Conservation (phyloP, 2,888 invertebrate species). For the Apoda limacodes region DNA sequence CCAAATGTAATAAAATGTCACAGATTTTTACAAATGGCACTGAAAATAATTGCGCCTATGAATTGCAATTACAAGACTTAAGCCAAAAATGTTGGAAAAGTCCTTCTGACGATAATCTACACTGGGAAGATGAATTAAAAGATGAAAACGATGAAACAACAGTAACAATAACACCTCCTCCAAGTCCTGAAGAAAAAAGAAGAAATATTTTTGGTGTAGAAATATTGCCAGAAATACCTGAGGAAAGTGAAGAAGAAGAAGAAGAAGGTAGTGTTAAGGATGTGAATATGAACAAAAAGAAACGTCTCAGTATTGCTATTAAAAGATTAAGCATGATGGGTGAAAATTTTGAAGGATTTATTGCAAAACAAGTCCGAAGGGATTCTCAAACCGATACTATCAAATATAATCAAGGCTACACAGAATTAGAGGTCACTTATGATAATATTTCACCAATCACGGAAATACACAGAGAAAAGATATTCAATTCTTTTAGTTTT, state of each 20-base stretch:
- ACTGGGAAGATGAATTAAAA: slow-evolving; percentile 30
- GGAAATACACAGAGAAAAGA: slow-evolving; percentile 52
- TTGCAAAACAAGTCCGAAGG: slow-evolving; percentile 49
- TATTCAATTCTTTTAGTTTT: slow-evolving; percentile 56
- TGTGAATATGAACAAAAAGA: slow-evolving; percentile 31
- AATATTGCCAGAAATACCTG: slow-evolving; percentile 65
- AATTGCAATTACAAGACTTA: slow-evolving; percentile 51
- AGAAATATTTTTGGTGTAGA: slow-evolving; percentile 62
- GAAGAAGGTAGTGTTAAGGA: slow-evolving; percentile 29
- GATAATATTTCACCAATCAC: slow-evolving; percentile 54
- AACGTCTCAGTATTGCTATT: slow-evolving; percentile 51
- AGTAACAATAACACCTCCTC: slow-evolving; percentile 51
- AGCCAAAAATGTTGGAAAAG: slow-evolving; percentile 59
- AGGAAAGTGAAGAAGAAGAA: slow-evolving; percentile 53
- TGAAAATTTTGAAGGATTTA: slow-evolving; percentile 60
- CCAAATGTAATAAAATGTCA: slow-evolving; percentile 44
- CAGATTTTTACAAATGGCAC: slow-evolving; percentile 42
- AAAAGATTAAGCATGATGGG: slow-evolving; percentile 65
- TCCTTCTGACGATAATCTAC: slow-evolving; percentile 53
- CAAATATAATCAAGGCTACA: slow-evolving; percentile 37
- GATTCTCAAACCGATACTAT: slow-evolving; percentile 36
- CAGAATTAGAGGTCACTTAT: slow-evolving; percentile 52
- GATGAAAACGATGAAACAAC: slow-evolving; percentile 29
- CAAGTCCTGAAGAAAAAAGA: slow-evolving; percentile 57
- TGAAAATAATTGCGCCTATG: slow-evolving; percentile 37